These are phyloP conservation scores for Dicaeum eximium DNA, from an alignment of 2,113 vertebrate species.

Conservation along the genomic window DNA sequence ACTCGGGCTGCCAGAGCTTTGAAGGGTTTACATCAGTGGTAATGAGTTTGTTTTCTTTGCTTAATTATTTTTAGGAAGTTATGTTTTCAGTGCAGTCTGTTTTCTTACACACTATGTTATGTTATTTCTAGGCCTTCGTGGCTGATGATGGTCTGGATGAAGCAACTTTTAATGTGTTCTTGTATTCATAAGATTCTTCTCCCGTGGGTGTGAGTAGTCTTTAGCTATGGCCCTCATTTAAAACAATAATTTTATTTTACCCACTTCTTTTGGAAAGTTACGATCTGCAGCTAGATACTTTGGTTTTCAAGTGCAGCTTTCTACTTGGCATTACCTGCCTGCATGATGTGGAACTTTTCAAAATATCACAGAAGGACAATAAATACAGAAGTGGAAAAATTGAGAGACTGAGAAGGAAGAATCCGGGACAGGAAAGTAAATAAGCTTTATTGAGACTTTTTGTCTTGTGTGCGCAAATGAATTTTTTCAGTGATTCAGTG, in stretches of 20 bases:
- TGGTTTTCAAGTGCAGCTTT: background rate
- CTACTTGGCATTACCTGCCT: background rate
- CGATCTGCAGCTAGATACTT: background rate
- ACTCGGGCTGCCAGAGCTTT: background rate
- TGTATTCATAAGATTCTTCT: background rate
- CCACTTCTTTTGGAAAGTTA: background rate
- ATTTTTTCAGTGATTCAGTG: background rate
- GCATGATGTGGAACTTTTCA: background rate
- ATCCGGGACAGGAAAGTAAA: background rate
- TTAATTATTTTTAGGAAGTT: constrained; percentile 9
- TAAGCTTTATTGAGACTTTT: background rate
- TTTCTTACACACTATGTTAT: background rate
- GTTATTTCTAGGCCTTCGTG: background rate
- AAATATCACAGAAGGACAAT: background rate
- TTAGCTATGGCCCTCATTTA: background rate
- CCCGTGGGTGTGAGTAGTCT: background rate
- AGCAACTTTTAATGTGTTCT: background rate
- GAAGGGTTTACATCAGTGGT: background rate
- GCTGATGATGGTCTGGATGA: constrained; percentile 1
- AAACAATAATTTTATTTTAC: background rate
- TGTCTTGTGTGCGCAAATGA: background rate
- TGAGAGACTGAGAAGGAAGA: background rate
- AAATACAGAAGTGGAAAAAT: background rate
- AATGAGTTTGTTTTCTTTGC: background rate
- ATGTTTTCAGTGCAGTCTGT: background rate